These are phyloP conservation scores for Elysia crispata DNA, from an alignment of 2,888 invertebrate genomes.

Conservation along the genomic window DNA sequence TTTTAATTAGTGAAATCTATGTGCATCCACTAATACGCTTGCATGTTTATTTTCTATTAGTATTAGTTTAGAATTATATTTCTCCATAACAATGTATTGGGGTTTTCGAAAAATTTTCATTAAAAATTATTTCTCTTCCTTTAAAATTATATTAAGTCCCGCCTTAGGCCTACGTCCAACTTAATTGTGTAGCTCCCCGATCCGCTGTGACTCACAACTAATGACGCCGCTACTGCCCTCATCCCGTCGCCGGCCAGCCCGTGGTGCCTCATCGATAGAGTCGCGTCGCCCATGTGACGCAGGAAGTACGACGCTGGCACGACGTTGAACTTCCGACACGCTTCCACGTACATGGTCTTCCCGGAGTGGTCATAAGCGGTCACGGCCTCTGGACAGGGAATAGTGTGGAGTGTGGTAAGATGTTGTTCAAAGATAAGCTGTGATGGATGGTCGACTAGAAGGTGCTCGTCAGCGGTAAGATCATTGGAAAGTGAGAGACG, in stretches of 20 bases:
- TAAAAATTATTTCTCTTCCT: too few relatives aligned
- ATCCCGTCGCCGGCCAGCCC: constrained; percentile 73
- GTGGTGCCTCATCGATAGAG: constrained; percentile 75
- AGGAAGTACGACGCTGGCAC: constrained; percentile 76
- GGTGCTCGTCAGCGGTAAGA: neutral
- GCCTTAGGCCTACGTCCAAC: too few relatives aligned
- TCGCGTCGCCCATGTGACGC: constrained; percentile 73
- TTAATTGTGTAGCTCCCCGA: too few relatives aligned
- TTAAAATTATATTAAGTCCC: too few relatives aligned
- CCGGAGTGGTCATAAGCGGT: constrained; percentile 73
- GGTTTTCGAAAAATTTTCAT: too few relatives aligned
- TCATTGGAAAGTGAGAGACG: neutral
- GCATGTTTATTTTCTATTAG: too few relatives aligned
- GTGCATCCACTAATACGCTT: too few relatives aligned
- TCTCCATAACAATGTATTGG: too few relatives aligned
- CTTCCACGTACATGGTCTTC: constrained; percentile 72
- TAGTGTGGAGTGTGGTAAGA: constrained; percentile 54
- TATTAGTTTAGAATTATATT: too few relatives aligned
- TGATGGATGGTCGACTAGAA: neutral
- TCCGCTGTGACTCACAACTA: too few relatives aligned
- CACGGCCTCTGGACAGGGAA: constrained; percentile 50
- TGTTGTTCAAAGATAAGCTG: neutral
- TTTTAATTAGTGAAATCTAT: too few relatives aligned
- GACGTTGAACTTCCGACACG: constrained; percentile 72
- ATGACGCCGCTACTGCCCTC: constrained; percentile 69